Evolutionary conservation across 1,140 invertebrate genomes (phyloP).

Genomic region (Aphidius ervi): DNA sequence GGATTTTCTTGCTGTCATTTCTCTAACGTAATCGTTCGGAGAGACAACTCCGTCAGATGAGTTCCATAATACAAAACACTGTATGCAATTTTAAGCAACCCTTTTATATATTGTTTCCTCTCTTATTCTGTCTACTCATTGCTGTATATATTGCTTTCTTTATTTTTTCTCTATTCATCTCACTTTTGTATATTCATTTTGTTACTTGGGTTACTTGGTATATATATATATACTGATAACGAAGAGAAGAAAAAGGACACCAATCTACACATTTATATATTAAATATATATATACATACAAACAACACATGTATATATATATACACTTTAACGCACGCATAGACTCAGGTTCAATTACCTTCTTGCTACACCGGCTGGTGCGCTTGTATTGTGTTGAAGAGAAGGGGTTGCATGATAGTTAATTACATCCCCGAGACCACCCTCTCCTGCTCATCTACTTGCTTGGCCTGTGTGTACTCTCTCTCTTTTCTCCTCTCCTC

Average conservation of each 20-base stretch:
- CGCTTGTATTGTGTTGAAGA: slow-evolving; percentile 25
- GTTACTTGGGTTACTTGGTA: not conserved
- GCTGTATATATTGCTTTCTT: slow-evolving; percentile 30
- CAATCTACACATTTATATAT: not conserved
- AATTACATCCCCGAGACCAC: slow-evolving; percentile 46
- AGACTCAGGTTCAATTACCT: slow-evolving; percentile 54
- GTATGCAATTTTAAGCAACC: slow-evolving; percentile 53
- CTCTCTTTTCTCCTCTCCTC: too few relatives aligned
- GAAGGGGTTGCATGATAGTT: slow-evolving; percentile 53
- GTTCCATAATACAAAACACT: slow-evolving; percentile 49
- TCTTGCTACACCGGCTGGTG: slow-evolving; percentile 48
- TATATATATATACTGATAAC: not conserved
- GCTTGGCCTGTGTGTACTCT: not conserved
- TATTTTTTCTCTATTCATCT: slow-evolving; percentile 8
- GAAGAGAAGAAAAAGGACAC: not conserved
- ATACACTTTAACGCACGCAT: slow-evolving; percentile 27
- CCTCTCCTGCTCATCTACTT: slow-evolving; percentile 30
- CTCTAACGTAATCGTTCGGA: slow-evolving; percentile 32
- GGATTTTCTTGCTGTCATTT: slow-evolving; percentile 45
- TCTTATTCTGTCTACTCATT: slow-evolving; percentile 18
- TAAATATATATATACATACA: not conserved
- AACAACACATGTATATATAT: not conserved
- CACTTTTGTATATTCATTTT: slow-evolving; percentile 9
- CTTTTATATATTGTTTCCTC: slow-evolving; percentile 41
- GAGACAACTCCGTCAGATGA: slow-evolving; percentile 41